phyloP scores from a whole-genome alignment of 2,888 invertebrate genomes.

The Rhingia rostrata region DNA sequence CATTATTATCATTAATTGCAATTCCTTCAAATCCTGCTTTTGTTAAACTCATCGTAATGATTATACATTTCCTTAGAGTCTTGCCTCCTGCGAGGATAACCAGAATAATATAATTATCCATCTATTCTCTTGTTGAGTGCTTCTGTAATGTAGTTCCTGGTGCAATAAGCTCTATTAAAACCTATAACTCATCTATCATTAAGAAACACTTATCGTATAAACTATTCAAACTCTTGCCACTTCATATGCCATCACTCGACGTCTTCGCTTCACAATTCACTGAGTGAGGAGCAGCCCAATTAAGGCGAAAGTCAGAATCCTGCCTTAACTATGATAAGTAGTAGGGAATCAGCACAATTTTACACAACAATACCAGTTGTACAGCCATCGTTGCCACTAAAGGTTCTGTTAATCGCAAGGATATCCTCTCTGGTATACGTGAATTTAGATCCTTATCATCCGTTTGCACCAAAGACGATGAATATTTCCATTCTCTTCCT shows the following conservation, averaged over 20 bases:
- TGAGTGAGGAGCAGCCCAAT: constrained; percentile 46
- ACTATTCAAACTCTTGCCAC: constrained; percentile 8
- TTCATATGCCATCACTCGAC: constrained; percentile 8
- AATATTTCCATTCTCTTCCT: constrained; percentile 10
- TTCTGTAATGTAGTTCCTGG: no score
- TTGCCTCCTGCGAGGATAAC: no score
- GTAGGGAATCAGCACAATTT: constrained; percentile 45
- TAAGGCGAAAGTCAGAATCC: constrained; percentile 49
- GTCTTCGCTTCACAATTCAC: constrained; percentile 22
- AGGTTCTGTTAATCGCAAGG: constrained; percentile 42
- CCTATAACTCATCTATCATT: no score
- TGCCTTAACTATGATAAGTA: constrained; percentile 60
- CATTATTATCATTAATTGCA: no score
- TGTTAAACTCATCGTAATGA: no score
- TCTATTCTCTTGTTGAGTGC: no score
- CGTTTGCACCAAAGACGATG: constrained; percentile 20
- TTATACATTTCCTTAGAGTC: no score
- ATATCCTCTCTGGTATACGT: constrained; percentile 24
- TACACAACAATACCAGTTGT: constrained; percentile 30
- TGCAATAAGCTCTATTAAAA: no score
- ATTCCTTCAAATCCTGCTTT: no score
- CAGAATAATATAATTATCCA: no score
- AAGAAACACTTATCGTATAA: neutral
- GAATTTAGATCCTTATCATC: constrained; percentile 54
- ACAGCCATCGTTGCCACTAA: constrained; percentile 41